Conservation (phyloP, 2,113 vertebrate genomes). For the Brienomyrus brachyistius region DNA sequence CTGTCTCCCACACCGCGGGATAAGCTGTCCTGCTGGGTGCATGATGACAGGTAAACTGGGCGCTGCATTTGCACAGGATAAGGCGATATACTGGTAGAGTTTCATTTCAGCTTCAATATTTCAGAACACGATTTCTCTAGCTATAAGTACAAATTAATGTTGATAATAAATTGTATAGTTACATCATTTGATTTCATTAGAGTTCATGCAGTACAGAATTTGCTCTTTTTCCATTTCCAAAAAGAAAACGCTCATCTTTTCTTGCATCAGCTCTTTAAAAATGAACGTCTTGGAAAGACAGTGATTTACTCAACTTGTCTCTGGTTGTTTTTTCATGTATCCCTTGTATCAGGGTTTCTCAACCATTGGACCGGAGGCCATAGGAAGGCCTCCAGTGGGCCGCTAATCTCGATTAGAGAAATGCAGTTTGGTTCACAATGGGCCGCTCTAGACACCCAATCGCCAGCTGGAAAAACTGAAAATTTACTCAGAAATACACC, state of each 20-base stretch:
- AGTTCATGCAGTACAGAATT: neutral
- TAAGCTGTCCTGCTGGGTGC: constrained; percentile 90
- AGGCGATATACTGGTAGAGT: neutral
- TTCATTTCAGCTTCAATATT: neutral
- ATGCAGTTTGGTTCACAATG: neutral
- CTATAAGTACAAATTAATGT: neutral
- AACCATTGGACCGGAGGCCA: neutral
- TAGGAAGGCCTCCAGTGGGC: neutral
- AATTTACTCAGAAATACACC: neutral
- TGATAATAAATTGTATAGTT: neutral
- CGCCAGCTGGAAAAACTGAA: neutral
- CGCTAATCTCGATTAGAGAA: neutral
- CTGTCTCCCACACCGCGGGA: constrained; percentile 83
- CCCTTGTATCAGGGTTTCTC: neutral
- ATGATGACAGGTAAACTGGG: constrained; percentile 68
- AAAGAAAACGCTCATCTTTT: neutral
- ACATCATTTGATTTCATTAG: neutral
- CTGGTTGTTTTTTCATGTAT: neutral
- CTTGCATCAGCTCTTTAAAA: neutral
- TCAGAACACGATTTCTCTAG: neutral
- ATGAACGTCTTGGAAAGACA: neutral
- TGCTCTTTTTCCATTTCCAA: neutral
- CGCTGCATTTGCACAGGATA: too few relatives aligned
- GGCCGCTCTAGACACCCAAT: neutral
- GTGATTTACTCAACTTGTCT: neutral